Base-by-base conservation (phyloP, 2,113 vertebrate species). In the Hyperoodon ampullatus region DNA sequence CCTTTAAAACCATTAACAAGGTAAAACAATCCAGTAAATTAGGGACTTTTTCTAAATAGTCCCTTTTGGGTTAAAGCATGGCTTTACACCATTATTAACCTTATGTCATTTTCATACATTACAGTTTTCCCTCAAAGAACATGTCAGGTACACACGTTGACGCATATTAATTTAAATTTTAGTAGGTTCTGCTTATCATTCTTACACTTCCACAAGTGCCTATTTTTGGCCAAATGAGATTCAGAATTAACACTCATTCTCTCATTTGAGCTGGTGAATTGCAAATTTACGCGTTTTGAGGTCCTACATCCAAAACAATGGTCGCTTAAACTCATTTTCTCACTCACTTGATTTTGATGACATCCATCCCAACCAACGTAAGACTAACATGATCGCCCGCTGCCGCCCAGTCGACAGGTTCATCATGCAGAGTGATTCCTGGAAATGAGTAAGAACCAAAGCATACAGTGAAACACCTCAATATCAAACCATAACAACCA, bases 261-360 rank as follows among this genome's bases (percentile, higher is more conserved):
- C 63, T 97, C 96, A 97, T 98, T 96, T 98, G 96, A 98, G 97
- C 92, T 15, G 15, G 96, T 92, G 61, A 97, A 93, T 33, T 96
- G 96, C 82, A 89, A 97, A 97, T 85, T 55, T 92, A 87, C 26
- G 80, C 91, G 58, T 98, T 97, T 92, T 66, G 97, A 5, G 81
- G 87, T 88, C 88, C 97, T 95, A 96, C 93, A 96, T 97, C 97
- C 97, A 98, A 98, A 97, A 97, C 94, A 98, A 98, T 93, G 60
- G 97, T 97, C 97, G 96, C 95, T 98, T 98, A 96, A 98, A 97
- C 93, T 96, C 89, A 78, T 98, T 95, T 98, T 75, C 94, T 98
- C 96, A 98, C 99, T 99, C 98, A 99, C 99, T 99, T 99, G 98
- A 99, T 99, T 99, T 99, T 99, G 98, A 99, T 99, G 99, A 99